A percentile compares a stretch with the other conserved stretches of the same genome.
Conservation (phyloP, 1,140 invertebrate species). For the Anastatus disparis region DNA sequence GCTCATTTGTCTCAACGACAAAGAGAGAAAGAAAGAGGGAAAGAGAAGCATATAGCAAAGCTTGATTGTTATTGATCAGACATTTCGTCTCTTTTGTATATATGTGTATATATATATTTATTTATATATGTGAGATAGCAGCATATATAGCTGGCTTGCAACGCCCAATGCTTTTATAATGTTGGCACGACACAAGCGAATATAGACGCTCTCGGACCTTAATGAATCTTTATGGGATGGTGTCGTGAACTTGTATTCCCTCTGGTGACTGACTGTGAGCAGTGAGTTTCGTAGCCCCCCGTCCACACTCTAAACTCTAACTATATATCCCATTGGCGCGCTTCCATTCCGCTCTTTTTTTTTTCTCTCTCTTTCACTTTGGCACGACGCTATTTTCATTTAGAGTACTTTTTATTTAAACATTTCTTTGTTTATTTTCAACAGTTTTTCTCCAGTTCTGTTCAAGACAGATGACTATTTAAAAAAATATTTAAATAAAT, state of each 20-base stretch:
- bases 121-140: not conserved
- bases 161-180: slow-evolving; percentile 59
- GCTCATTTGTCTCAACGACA: slow-evolving; percentile 28
- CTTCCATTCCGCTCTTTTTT: slow-evolving; percentile 43
- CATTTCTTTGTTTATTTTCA: too few relatives aligned
- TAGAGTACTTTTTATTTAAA: slow-evolving; percentile 1
- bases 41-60: slow-evolving; percentile 19
- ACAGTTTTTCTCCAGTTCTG: too few relatives aligned
- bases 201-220: slow-evolving; percentile 63
- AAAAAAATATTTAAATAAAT: too few relatives aligned
- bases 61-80: slow-evolving; percentile 63
- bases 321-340: slow-evolving; percentile 55
- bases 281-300: too few relatives aligned
- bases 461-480: too few relatives aligned
- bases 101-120: slow-evolving; percentile 29
- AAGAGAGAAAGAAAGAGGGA: too few relatives aligned
- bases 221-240: slow-evolving; percentile 68
- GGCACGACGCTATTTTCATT: slow-evolving; percentile 20
- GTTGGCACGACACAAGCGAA: slow-evolving; percentile 61
- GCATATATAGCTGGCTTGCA: too few relatives aligned
- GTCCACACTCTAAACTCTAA: too few relatives aligned
- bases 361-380: not conserved
- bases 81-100: slow-evolving; percentile 56
- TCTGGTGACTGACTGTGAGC: slow-evolving; percentile 64
- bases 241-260: slow-evolving; percentile 68